Percentiles rank a stretch among this genome's conserved stretches.
phyloP scores from a whole-genome alignment of 2,797 vertebrate genomes.

The Megalops cyprinoides region DNA sequence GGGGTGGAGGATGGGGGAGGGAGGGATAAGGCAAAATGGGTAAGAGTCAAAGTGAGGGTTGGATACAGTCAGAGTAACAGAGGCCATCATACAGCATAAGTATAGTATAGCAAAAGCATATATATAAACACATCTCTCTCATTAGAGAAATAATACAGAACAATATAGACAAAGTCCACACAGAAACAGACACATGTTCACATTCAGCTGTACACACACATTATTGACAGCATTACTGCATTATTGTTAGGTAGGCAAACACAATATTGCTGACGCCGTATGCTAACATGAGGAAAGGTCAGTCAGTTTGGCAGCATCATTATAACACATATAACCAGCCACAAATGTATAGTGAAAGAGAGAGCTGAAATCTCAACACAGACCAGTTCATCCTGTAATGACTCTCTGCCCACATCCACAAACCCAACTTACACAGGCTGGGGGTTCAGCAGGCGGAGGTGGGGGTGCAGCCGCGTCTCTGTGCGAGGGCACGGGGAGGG shows the following conservation, averaged over 20 bases:
- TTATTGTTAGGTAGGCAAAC: too few species aligned
- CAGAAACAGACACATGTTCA: conserved; percentile 41
- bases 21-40: conserved; percentile 51
- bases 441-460: conserved; percentile 68
- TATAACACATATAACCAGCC: neutral
- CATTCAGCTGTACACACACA: neutral
- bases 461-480: conserved; percentile 53
- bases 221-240: neutral
- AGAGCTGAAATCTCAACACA: neutral
- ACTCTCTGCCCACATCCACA: conserved; percentile 7
- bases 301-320: neutral
- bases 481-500: conserved; percentile 55
- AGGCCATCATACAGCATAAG: conserved; percentile 4
- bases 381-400: neutral
- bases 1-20: conserved; percentile 44
- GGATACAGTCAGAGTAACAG: conserved; percentile 42
- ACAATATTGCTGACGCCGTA: too few species aligned
- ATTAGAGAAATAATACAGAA: neutral
- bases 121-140: neutral
- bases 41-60: conserved; percentile 52
- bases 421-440: conserved; percentile 73
- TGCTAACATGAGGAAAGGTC: neutral
- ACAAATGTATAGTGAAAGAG: neutral
- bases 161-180: conserved; percentile 15
- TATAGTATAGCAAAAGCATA: neutral